Base-by-base conservation (phyloP, 2,888 invertebrate genomes). In the Phanerotoma sp. region DNA sequence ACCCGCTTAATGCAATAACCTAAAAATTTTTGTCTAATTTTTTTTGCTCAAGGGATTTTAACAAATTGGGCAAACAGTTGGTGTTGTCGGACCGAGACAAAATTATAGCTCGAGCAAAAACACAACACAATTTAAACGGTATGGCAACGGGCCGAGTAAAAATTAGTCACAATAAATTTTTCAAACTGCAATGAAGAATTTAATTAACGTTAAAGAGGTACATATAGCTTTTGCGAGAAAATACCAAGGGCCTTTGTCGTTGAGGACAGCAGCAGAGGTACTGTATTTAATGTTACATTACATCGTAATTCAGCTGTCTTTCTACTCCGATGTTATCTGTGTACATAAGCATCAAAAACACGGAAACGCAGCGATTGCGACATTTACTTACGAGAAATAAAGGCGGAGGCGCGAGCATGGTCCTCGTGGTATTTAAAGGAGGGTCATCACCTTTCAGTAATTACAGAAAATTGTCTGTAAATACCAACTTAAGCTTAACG, bases 341-440 rank as follows among this genome's bases (percentile, higher is more conserved):
- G 22, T 47, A 21, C n/a, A n/a, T 37, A 47, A 47, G 35, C 47
- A 47, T 47, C 47, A 25, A 37, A 47, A 47, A 47, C 47, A 47
- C 47, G 47, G 47, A 47, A 47, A 47, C 47, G 47, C 35, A 47
- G 15, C 22, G 37, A 37, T 47, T 37, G 47, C 46, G 10, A 46
- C 33, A 33, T 21, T 46, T 38, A 18, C 16, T 11, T 20, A 18
- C 16, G 38, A 9, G 21, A 32, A 30, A n/a, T n/a, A n/a, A n/a
- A n/a, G n/a, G n/a, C 18, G 15, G 30, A 46, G 46, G 33, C 46
- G 46, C 33, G 13, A 46, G 32, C 33, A n/a, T 30, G 46, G 35
- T 25, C 44, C 28, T 32, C 15, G 40, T 49, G 40, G 49, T 40
- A 49, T 49, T 49, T 41, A 40, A 40, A 49, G 30, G 32, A 46